phyloP scores from a whole-genome alignment of 2,888 invertebrate genomes.

The Phyllotreta cruciferae region DNA sequence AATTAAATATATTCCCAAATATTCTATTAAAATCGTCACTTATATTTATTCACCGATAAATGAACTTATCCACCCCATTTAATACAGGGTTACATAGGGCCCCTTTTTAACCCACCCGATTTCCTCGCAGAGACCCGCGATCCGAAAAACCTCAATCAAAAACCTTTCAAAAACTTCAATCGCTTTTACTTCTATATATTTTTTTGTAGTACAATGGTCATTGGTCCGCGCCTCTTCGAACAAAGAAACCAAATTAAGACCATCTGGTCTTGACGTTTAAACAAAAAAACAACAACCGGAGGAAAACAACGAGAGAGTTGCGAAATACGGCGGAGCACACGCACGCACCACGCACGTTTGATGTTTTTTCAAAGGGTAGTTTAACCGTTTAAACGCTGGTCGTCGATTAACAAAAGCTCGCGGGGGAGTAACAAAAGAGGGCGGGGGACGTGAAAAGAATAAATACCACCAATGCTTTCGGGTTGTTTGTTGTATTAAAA shows the following conservation, averaged over 20 bases:
- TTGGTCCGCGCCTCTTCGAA: conserved; percentile 25
- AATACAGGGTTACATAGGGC: background rate
- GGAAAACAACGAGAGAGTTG: conserved; percentile 43
- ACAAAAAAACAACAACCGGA: conserved; percentile 56
- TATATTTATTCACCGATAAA: too few relatives aligned
- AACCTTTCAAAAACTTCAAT: conserved; percentile 22
- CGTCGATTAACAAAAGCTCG: conserved; percentile 38
- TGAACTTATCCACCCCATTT: background rate
- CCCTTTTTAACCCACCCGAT: too few relatives aligned
- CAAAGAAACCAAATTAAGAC: conserved; percentile 55
- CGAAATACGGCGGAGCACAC: conserved; percentile 51
- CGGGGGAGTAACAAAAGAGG: conserved; percentile 38
- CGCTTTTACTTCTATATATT: conserved; percentile 17
- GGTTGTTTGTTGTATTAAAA: conserved; percentile 21
- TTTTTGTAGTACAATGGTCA: conserved; percentile 27
- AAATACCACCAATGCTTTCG: conserved; percentile 16
- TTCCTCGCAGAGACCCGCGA: too few relatives aligned
- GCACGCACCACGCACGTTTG: conserved; percentile 44
- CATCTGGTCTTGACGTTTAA: conserved; percentile 65
- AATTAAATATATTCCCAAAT: background rate
- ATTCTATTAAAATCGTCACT: too few relatives aligned
- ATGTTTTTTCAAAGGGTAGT: conserved; percentile 31
- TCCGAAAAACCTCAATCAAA: conserved; percentile 5
- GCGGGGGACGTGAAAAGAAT: conserved; percentile 22
- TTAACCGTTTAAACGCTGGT: conserved; percentile 25